Conservation (phyloP, 2,888 invertebrate genomes). For the Unio delphinus region DNA sequence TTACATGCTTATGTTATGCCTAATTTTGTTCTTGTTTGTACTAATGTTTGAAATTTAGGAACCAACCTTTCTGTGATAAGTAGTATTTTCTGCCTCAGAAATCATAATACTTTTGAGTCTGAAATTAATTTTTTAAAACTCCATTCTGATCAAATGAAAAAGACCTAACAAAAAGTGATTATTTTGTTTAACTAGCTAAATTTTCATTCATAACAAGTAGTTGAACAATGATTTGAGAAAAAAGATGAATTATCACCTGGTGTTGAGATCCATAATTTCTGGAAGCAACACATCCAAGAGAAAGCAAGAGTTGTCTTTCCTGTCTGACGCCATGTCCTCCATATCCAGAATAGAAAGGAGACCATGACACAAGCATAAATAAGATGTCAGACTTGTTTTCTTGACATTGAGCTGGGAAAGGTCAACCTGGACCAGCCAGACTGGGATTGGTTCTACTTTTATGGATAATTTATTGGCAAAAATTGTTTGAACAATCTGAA, state of each 20-base stretch:
- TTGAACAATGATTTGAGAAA: not conserved
- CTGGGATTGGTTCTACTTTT: conserved; percentile 2
- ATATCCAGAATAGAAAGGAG: conserved; percentile 41
- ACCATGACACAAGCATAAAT: conserved; percentile 47
- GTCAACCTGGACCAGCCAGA: conserved; percentile 22
- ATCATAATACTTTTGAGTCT: too few relatives aligned
- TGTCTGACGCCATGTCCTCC: conserved; percentile 22
- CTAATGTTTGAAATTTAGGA: too few relatives aligned
- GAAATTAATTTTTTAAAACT: too few relatives aligned
- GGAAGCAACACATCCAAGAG: conserved; percentile 31
- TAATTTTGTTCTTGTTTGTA: too few relatives aligned
- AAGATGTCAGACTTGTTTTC: conserved; percentile 31
- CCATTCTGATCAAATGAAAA: too few relatives aligned
- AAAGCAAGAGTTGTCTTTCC: conserved; percentile 18
- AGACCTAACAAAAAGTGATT: too few relatives aligned
- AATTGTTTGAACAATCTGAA: too few relatives aligned
- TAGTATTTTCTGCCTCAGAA: too few relatives aligned
- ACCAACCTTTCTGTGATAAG: too few relatives aligned
- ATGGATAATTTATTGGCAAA: too few relatives aligned
- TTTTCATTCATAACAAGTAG: conserved; percentile 9
- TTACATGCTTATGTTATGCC: too few relatives aligned
- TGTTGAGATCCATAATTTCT: conserved; percentile 27
- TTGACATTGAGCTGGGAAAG: conserved; percentile 13
- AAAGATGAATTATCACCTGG: conserved; percentile 14
- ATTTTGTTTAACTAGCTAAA: too few relatives aligned